Percentiles rank a stretch among this genome's conserved stretches.
These are phyloP conservation scores for Xestobium rufovillosum DNA, from an alignment of 2,888 invertebrate genomes.

Conservation along the genomic window DNA sequence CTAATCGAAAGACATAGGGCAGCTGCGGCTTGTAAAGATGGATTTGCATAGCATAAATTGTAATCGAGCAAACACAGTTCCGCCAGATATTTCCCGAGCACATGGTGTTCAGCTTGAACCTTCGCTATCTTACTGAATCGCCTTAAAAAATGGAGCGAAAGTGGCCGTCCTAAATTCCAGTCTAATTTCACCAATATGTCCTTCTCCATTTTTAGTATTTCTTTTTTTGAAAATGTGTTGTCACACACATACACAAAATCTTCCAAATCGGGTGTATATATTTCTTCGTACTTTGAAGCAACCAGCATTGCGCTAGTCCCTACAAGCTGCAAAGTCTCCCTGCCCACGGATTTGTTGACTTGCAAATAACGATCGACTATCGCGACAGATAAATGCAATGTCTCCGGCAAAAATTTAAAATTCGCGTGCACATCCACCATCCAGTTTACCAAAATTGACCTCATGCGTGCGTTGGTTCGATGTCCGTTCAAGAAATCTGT, in stretches of 20 bases:
- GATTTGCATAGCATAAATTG: constrained; percentile 65
- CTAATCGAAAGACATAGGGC: constrained; percentile 65
- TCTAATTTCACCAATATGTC: constrained; percentile 67
- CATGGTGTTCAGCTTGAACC: constrained; percentile 47
- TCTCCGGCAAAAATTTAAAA: constrained; percentile 80
- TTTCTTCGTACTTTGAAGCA: constrained; percentile 93
- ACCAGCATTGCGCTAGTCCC: constrained; percentile 85
- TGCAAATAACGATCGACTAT: constrained; percentile 87
- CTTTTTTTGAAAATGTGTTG: constrained; percentile 69
- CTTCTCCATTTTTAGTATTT: constrained; percentile 77
- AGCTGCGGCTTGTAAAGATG: constrained; percentile 78
- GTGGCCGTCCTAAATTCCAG: constrained; percentile 77
- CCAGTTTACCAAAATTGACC: constrained; percentile 88
- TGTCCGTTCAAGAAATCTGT: constrained; percentile 61
- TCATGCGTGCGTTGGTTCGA: constrained; percentile 75
- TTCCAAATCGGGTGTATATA: constrained; percentile 74
- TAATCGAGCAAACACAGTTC: constrained; percentile 80
- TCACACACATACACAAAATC: constrained; percentile 92
- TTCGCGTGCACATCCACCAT: constrained; percentile 84
- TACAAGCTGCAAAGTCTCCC: constrained; percentile 65
- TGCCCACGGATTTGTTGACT: constrained; percentile 44
- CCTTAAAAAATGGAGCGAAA: constrained; percentile 83
- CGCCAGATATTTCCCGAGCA: constrained; percentile 76
- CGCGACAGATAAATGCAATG: constrained; percentile 79
- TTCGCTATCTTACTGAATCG: constrained; percentile 57